Percentiles rank a stretch among this genome's conserved stretches.
Conservation (phyloP, 2,888 invertebrate genomes). For the Augiades crinisus region DNA sequence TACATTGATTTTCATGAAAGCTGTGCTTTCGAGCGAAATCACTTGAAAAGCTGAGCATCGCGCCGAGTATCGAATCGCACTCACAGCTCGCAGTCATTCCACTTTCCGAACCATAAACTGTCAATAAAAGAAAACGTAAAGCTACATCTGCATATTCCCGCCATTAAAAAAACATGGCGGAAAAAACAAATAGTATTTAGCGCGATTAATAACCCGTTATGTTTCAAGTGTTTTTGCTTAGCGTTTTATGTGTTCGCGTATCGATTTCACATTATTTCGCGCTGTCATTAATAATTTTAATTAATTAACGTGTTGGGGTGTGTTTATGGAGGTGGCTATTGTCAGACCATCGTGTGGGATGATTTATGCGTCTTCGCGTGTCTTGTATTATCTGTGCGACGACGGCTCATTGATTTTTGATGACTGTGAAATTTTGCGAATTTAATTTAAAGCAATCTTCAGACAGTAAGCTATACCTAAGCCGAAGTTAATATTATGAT, state of each 20-base stretch:
- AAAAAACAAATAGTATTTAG: constrained; percentile 51
- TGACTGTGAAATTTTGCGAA: constrained; percentile 48
- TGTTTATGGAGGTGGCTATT: constrained; percentile 53
- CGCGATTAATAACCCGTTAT: constrained; percentile 68
- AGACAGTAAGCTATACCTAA: too few species aligned
- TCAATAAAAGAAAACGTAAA: constrained; percentile 74
- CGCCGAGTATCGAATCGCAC: constrained; percentile 56
- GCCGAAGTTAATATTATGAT: too few species aligned
- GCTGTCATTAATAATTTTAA: constrained; percentile 77
- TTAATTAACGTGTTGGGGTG: constrained; percentile 59
- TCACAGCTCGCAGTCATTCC: constrained; percentile 57
- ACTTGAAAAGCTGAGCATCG: constrained; percentile 35
- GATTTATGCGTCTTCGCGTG: constrained; percentile 64
- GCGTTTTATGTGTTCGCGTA: constrained; percentile 40
- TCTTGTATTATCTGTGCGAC: constrained; percentile 37
- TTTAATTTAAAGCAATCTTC: too few species aligned
- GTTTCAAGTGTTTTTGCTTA: constrained; percentile 47
- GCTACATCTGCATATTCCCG: constrained; percentile 69
- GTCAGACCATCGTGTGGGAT: constrained; percentile 56
- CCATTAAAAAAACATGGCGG: constrained; percentile 52
- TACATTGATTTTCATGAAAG: constrained; percentile 25
- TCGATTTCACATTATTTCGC: constrained; percentile 73
- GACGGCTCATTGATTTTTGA: constrained; percentile 73
- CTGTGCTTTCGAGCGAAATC: constrained; percentile 25
- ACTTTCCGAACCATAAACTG: constrained; percentile 77